Evolutionary conservation across 2,797 vertebrate genomes (phyloP), one percentile per base, ranked within the genome.

Genomic region (Paguma larvata): DNA sequence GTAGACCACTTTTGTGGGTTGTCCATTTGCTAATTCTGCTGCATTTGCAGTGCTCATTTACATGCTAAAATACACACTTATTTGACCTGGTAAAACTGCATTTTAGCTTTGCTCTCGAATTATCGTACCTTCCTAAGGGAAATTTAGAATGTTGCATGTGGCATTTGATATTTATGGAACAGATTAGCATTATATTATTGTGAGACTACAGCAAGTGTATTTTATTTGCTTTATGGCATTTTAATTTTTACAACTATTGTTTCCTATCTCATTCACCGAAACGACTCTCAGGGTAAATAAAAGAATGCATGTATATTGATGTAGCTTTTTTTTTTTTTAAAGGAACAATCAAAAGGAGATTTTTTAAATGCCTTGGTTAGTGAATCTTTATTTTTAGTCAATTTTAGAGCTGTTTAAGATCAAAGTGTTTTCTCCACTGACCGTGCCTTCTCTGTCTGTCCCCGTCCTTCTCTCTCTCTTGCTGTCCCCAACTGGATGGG

Each of bases 401-500:
- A 11, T 27, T 92, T 82, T 63, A 82, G 88, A 96, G 53, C 88
- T 85, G 34, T 48, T 72, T 94, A 65, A 92, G 92, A 93, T 93
- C 2, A 93, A 41, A 65, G 32, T 98, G 84, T 98, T 97, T 97
- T 96, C 97, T 98, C 98, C 98, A 99, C 96, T 99, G 98, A 98
- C 97, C 97, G 85, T 98, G 80, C 97, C 79, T 90, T 98, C 27
- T 98, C 98, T 99, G 16, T 99, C 97, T 98, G 92, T 97, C 98
- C 98, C 86, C 98, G 97, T 75, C 98, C 98, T 98, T 91, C 98
- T 97, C 98, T 73, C 98, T 80, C 97, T 97, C 98, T 97, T 91
- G 98, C 98, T 98, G 87, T 98, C 98, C 98, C 98, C 98, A 97
- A 98, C 98, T 99, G 99, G 99, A 99, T 98, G 99, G 99, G 99